A percentile compares a stretch with the other conserved stretches of the same genome.
phyloP scores from a whole-genome alignment of 2,797 vertebrate genomes.

The Lacerta viridis region DNA sequence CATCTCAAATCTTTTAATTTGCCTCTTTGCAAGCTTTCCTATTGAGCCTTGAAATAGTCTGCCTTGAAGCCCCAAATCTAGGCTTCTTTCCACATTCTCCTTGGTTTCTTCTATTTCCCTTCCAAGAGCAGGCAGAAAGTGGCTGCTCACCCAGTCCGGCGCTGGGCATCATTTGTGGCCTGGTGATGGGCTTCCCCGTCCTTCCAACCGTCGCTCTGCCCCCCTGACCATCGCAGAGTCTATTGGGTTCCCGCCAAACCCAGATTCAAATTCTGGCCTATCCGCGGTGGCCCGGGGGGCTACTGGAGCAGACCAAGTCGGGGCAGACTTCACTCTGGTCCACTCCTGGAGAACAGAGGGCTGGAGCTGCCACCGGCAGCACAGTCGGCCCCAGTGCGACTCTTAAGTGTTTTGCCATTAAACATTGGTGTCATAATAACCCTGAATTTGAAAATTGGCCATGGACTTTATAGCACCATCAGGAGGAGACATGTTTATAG shows the following conservation, averaged over 20 bases:
- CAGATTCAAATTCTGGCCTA: too few species aligned
- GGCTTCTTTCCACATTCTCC: slow-evolving; percentile 77
- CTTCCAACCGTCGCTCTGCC: too few species aligned
- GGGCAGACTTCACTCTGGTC: too few species aligned
- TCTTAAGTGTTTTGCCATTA: slow-evolving; percentile 64
- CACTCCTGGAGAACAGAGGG: too few species aligned
- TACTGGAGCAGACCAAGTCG: too few species aligned
- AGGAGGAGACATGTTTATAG: slow-evolving; percentile 45
- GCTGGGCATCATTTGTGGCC: too few species aligned
- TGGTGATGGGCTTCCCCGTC: too few species aligned
- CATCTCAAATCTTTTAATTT: slow-evolving; percentile 74
- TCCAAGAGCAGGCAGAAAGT: slow-evolving; percentile 54
- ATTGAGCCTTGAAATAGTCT: slow-evolving; percentile 71
- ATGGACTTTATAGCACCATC: slow-evolving; percentile 52
- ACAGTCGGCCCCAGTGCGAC: neutral
- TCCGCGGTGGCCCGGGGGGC: too few species aligned
- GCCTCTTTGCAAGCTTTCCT: slow-evolving; percentile 76
- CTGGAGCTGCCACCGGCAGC: too few species aligned
- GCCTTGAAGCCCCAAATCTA: slow-evolving; percentile 73
- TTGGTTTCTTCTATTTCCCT: slow-evolving; percentile 73
- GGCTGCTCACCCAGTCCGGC: too few species aligned
- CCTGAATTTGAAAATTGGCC: slow-evolving; percentile 65
- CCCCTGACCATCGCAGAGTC: too few species aligned
- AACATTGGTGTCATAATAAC: slow-evolving; percentile 63
- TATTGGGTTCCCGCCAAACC: too few species aligned